Evolutionary conservation across 2,797 vertebrate species (phyloP), one percentile per base, ranked within the genome.

Genomic region (Eulemur mongoz): DNA sequence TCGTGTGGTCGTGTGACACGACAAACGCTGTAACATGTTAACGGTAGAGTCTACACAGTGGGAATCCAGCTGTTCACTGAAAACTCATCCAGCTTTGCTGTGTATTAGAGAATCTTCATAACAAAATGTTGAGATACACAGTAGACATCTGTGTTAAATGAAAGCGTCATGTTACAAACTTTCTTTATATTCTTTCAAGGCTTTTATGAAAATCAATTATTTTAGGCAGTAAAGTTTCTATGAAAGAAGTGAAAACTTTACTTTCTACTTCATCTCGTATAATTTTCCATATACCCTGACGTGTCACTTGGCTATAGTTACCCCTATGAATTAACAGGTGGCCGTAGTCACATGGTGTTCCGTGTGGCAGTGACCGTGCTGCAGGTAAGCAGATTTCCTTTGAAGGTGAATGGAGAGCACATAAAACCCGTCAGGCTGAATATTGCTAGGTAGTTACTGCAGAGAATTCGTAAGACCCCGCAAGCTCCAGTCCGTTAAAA

Each of bases 331-430:
- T 2, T 7, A 15, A 11, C 1, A 8, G 30, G 15, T 7, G 40
- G 25, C 32, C 4, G 0, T 0, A 13, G 9, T 6, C 35, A 6
- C 5, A 0, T 0, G 10, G 9, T 10, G 5, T 23, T 20, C 54
- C 7, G 0, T 1, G 12, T 25, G 45, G 43, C 38, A 2, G 1
- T 1, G 3, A 9, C 14, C 25, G 13, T 0, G 11, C 63, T 4
- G 4, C 14, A 9, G 18, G 0, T 6, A 27, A 8, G 54, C 48
- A 30, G 2, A 27, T 1, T 69, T 32, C 65, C 43, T 32, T 4
- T 9, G 25, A 7, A 17, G 18, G 8, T 3, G 17, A 40, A 69
- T 1, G 1, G 1, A 5, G 12, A 30, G 2, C 3, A 2, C 12
- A 12, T 2, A 1, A 20, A 45, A 10, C 7, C 7, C 0, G 0